Evolutionary conservation across 2,113 vertebrate genomes (phyloP).

Genomic region (Dryoscopus gambensis): DNA sequence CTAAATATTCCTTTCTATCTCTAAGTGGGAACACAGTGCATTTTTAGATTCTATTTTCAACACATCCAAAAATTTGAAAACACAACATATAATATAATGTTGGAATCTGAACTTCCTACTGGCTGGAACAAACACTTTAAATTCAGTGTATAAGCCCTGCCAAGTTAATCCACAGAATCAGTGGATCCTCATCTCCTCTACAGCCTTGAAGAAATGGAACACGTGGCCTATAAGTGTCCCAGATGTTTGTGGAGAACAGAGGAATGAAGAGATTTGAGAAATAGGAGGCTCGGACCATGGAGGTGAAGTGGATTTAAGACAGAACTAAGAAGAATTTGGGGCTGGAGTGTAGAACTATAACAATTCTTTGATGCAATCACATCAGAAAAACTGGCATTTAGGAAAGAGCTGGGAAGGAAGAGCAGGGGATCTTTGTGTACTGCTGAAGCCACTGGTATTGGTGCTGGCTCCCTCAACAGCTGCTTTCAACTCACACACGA

Average conservation of each 20-base stretch:
- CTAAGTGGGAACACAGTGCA: background rate
- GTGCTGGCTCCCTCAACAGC: background rate
- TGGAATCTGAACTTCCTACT: background rate
- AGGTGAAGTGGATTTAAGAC: background rate
- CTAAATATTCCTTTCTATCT: background rate
- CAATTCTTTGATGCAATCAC: background rate
- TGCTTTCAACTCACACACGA: background rate
- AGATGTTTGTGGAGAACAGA: background rate
- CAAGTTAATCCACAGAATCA: background rate
- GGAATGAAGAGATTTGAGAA: background rate
- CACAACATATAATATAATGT: accelerated
- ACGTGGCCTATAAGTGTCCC: background rate
- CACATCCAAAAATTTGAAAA: background rate
- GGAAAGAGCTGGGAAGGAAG: background rate
- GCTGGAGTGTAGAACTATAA: background rate
- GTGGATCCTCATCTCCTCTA: background rate
- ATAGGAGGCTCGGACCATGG: background rate
- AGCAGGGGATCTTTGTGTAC: background rate
- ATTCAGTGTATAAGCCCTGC: background rate
- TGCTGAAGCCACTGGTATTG: background rate
- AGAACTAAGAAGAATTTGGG: background rate
- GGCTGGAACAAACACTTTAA: background rate
- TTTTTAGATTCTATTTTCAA: background rate
- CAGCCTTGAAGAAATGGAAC: background rate
- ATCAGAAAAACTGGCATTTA: background rate